Evolutionary conservation across 2,888 invertebrate genomes (phyloP), one percentile per base, ranked within the genome.

Genomic region (Agriotes lineatus): DNA sequence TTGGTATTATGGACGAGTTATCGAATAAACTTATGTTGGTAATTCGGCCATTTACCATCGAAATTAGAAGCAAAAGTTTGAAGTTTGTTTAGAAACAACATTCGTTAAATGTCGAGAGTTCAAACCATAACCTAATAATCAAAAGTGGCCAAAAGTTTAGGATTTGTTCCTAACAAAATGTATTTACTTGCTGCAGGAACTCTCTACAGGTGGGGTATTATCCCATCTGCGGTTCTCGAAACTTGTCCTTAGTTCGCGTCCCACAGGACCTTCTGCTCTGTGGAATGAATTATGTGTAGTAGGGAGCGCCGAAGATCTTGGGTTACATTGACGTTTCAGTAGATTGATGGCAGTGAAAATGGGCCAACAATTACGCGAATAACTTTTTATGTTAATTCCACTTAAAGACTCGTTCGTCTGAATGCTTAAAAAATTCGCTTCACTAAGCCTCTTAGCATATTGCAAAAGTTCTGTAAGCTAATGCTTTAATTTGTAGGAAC

Each of bases 281-380:
- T 56, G 37, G 58, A 61, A 67, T 67, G 67, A 56, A 67, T 67
- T 67, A 67, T 61, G 45, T 56, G 56, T 44, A 54, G 42, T 20
- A 39, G 35, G 45, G 44, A 63, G 33, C 42, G 56, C 42, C 16
- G n/a, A 63, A 42, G 62, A 62, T 54, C 44, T 54, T 54, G 52
- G 16, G 54, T 22, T 22, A 48, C 45, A 64, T 64, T 44, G 63
- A 63, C 63, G 35, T 63, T 63, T 45, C 30, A 22, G 14, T 44
- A 56, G 56, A 63, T 56, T 63, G 63, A 63, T 63, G 54, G 44
- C 54, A 25, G 63, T 30, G 63, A 52, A 56, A 63, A 63, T 63
- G 54, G 63, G 25, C 22, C 63, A 14, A 42, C 54, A 52, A 63
- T 63, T 56, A 63, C 56, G 44, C 4, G 22, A 61, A 61, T 52